A percentile compares a stretch with the other conserved stretches of the same genome.
These are phyloP conservation scores for Dascillus cervinus DNA, from an alignment of 2,888 invertebrate species.

Conservation along the genomic window DNA sequence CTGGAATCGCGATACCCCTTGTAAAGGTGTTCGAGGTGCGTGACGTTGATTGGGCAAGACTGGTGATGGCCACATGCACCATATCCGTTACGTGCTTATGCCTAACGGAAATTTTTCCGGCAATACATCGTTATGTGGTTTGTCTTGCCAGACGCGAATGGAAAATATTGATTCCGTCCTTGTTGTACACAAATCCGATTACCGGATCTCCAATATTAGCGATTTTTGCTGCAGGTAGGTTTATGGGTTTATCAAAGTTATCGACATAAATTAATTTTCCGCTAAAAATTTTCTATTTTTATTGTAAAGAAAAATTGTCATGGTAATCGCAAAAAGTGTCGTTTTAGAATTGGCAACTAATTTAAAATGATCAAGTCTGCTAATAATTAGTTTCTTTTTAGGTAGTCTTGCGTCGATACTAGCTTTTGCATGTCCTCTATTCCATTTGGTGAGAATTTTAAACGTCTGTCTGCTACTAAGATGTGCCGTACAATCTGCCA, in stretches of 20 bases:
- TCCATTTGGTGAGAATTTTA: constrained; percentile 53
- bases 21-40: constrained; percentile 53
- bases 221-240: constrained; percentile 53
- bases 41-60: constrained; percentile 53
- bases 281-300: no score
- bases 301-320: no score
- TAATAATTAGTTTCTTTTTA: constrained; percentile 31
- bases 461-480: constrained; percentile 49
- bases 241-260: no score
- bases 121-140: constrained; percentile 49
- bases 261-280: no score
- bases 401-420: constrained; percentile 56
- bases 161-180: constrained; percentile 53
- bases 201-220: constrained; percentile 57
- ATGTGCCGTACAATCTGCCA: constrained; percentile 31
- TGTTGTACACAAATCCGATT: constrained; percentile 52
- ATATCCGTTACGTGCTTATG: constrained; percentile 53
- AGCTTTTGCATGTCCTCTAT: constrained; percentile 56
- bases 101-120: constrained; percentile 54
- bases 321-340: no score
- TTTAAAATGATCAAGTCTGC: not conserved
- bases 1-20: constrained; percentile 52
- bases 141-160: constrained; percentile 53
- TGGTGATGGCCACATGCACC: constrained; percentile 51
- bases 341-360: no score